These are phyloP conservation scores for Poeciliopsis presidionis DNA, from an alignment of 2,797 vertebrate genomes.

Conservation along the genomic window DNA sequence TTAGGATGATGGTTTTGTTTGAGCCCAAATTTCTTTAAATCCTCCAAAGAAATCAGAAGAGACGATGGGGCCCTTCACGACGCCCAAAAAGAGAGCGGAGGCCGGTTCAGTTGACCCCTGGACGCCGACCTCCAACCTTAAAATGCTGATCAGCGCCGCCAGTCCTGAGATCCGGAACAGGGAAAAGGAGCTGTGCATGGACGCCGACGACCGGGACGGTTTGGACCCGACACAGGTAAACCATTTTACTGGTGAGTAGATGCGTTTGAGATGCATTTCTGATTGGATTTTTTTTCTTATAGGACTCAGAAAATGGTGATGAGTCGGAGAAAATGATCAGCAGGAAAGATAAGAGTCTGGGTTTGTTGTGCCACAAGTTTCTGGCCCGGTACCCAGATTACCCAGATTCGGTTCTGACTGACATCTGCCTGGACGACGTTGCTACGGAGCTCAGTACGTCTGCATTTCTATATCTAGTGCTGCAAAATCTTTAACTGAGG, in stretches of 20 bases:
- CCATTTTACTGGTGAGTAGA: background rate
- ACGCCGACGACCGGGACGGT: slow-evolving; percentile 65
- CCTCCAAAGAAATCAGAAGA: slow-evolving; percentile 76
- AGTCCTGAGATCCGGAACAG: slow-evolving; percentile 95
- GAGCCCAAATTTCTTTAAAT: slow-evolving; percentile 67
- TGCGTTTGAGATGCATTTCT: background rate
- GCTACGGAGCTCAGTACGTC: slow-evolving; percentile 92
- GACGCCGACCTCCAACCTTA: slow-evolving; percentile 96
- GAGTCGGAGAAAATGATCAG: slow-evolving; percentile 90
- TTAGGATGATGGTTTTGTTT: slow-evolving; percentile 83
- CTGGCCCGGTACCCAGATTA: slow-evolving; percentile 90
- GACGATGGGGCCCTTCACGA: slow-evolving; percentile 83
- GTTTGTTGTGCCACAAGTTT: slow-evolving; percentile 93
- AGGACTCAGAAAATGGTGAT: slow-evolving; percentile 88
- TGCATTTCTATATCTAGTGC: too few relatives aligned
- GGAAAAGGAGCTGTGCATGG: slow-evolving; percentile 84
- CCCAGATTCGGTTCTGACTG: slow-evolving; percentile 83
- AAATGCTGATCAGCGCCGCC: slow-evolving; percentile 95
- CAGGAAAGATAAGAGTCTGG: slow-evolving; percentile 96
- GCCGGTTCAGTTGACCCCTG: slow-evolving; percentile 87
- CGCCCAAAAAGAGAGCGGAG: slow-evolving; percentile 88
- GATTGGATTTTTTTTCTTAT: background rate
- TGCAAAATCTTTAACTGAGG: too few relatives aligned
- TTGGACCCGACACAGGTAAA: slow-evolving; percentile 79
- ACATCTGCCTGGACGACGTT: slow-evolving; percentile 95